phyloP scores from a whole-genome alignment of 1,140 invertebrate species.

The Aphis gossypii region DNA sequence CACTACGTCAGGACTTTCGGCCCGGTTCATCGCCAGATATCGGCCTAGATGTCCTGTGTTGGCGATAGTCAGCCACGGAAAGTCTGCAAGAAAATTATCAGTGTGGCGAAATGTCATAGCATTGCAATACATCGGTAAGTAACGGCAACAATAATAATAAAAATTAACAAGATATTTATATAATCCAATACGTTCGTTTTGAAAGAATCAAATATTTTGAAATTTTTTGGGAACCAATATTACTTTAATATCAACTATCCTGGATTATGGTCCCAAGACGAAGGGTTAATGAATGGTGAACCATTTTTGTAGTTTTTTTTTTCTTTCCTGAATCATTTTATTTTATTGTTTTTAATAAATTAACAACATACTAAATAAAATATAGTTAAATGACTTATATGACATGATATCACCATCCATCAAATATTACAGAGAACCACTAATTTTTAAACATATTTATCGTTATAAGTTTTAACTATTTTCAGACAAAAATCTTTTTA shows the following conservation, averaged over 20 bases:
- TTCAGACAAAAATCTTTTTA: too few species aligned
- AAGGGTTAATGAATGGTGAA: not conserved
- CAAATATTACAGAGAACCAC: not conserved
- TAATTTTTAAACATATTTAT: not conserved
- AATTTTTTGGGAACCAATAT: not conserved
- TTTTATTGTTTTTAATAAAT: not conserved
- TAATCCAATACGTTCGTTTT: not conserved
- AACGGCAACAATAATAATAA: not conserved
- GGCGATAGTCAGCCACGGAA: constrained; percentile 1
- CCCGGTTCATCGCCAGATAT: not conserved
- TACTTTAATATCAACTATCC: not conserved
- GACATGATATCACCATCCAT: not conserved
- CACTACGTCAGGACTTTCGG: constrained; percentile 29
- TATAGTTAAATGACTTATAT: not conserved
- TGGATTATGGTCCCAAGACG: not conserved
- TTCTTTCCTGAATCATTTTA: too few species aligned
- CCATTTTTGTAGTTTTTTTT: not conserved
- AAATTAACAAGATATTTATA: not conserved
- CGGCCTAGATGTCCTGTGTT: constrained; percentile 22
- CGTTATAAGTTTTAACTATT: not conserved
- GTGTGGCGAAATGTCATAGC: constrained; percentile 33
- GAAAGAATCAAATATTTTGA: not conserved
- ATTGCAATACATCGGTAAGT: constrained; percentile 9
- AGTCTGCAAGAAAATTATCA: constrained; percentile 8
- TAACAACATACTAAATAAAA: not conserved